Evolutionary conservation across 2,888 invertebrate species (phyloP), one percentile per base, ranked within the genome.

Genomic region (Heliconius charithonia): DNA sequence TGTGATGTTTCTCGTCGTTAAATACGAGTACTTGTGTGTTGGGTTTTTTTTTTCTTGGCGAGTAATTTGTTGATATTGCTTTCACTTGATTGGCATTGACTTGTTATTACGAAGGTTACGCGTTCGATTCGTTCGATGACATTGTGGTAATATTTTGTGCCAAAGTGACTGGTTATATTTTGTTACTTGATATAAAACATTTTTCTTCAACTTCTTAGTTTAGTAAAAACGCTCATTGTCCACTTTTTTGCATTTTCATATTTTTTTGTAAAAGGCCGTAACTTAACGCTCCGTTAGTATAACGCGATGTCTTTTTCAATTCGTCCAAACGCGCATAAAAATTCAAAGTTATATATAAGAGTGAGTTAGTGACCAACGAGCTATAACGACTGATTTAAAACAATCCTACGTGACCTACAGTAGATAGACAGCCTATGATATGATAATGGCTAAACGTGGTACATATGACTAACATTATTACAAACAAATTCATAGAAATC

Each of bases 1-100:
- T 75, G 77, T 80, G 71, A 77, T 78, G 59, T 71, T 77, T 51
- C 79, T 37, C 66, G 69, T 75, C n/a, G 62, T 74, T 65, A 77
- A 71, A 69, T 75, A 32, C 32, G 32, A 32, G 32, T 32, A 73
- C 25, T 32, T 65, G 27, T 66, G 19, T 66, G 66, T 56, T 51
- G 32, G 66, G 41, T 12, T 37, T n/a, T 75, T 80, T 78, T 63
- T 67, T 29, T 78, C 78, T 78, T 63, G 56, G 25, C 12, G 9
- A 63, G 62, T 63, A 27, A 27, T 63, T 62, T 25, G n/a, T 32
- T 56, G 22, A 32, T 56, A 29, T 37, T 72, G 56, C 25, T 72
- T 59, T 72, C 59, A 72, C 59, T 72, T 72, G 32, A 72, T 56
- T 32, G 37, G 32, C 72, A 59, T 72, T 59, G 56, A 59, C 32